These are phyloP conservation scores for Cyprinella venusta DNA, from an alignment of 2,797 vertebrate genomes.

Conservation along the genomic window DNA sequence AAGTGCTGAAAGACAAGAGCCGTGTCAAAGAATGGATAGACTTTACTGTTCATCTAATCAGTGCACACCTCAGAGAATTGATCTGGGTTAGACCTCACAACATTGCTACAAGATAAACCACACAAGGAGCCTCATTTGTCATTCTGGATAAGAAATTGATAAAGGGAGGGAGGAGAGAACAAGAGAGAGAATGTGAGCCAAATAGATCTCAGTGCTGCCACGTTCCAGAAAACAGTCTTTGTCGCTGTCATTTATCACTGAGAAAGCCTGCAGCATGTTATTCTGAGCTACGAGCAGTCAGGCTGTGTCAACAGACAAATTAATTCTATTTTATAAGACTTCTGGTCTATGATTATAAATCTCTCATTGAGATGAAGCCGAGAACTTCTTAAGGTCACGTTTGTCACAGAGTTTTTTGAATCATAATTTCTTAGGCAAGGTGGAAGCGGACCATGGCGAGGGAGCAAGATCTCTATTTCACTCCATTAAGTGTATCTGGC, in stretches of 20 bases:
- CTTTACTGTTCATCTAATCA: conserved; percentile 32
- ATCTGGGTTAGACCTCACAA: conserved; percentile 30
- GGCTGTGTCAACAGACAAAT: conserved; percentile 39
- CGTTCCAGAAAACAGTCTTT: conserved; percentile 22
- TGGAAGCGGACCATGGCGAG: conserved; percentile 39
- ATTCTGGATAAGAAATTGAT: conserved; percentile 36
- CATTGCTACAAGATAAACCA: conserved; percentile 32
- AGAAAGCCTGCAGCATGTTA: conserved; percentile 33
- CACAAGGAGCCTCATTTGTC: conserved; percentile 27
- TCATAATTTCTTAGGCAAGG: conserved; percentile 19
- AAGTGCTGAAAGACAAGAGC: neutral
- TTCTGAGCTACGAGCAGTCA: conserved; percentile 31
- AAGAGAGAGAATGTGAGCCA: conserved; percentile 16
- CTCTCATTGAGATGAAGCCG: neutral
- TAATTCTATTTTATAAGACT: conserved; percentile 17
- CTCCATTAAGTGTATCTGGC: conserved; percentile 46
- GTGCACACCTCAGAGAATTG: conserved; percentile 15
- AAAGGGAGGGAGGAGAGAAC: conserved; percentile 14
- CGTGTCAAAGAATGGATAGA: neutral
- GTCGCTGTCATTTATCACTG: conserved; percentile 19
- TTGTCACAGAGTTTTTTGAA: neutral
- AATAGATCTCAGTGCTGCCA: conserved; percentile 6
- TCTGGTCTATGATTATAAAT: conserved; percentile 39
- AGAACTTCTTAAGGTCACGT: conserved; percentile 36
- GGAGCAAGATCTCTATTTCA: conserved; percentile 46